Percentiles rank a stretch among this genome's conserved stretches.
These are phyloP conservation scores for Paraescarpia echinospica DNA, from an alignment of 1,140 invertebrate species.

Conservation along the genomic window DNA sequence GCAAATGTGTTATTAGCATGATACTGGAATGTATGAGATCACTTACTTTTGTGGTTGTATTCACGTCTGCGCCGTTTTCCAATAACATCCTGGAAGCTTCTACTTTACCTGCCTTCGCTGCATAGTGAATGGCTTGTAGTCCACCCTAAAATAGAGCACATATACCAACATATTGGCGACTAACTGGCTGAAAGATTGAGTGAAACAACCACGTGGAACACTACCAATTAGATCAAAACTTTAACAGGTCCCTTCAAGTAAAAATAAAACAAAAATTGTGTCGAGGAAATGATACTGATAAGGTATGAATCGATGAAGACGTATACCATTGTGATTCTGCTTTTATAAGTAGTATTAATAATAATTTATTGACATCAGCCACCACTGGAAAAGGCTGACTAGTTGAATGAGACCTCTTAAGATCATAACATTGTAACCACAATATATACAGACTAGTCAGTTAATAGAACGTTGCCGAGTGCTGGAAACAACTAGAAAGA, in stretches of 20 bases:
- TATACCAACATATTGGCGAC: not conserved
- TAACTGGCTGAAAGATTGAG: not conserved
- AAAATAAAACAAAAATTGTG: not conserved
- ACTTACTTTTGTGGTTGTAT: constrained; percentile 21
- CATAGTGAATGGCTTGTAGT: constrained; percentile 26
- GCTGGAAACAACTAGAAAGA: no score
- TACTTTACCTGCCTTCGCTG: constrained; percentile 23
- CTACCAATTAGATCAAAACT: not conserved
- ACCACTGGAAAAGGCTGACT: no score
- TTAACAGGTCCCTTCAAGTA: not conserved
- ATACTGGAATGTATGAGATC: not conserved
- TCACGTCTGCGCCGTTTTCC: constrained; percentile 22
- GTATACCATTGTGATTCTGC: not conserved
- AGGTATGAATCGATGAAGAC: not conserved
- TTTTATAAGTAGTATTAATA: not conserved
- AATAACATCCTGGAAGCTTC: constrained; percentile 22
- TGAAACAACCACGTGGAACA: no score
- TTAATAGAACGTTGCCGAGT: no score
- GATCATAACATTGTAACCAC: no score
- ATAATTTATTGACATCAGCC: no score
- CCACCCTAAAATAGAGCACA: not conserved
- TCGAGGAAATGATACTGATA: not conserved
- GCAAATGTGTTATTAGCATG: not conserved
- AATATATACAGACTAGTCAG: no score
- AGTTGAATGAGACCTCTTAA: no score